Percentiles rank a stretch among this genome's conserved stretches.
These are phyloP conservation scores for Apamea epomidion DNA, from an alignment of 2,888 invertebrate species.

Conservation along the genomic window DNA sequence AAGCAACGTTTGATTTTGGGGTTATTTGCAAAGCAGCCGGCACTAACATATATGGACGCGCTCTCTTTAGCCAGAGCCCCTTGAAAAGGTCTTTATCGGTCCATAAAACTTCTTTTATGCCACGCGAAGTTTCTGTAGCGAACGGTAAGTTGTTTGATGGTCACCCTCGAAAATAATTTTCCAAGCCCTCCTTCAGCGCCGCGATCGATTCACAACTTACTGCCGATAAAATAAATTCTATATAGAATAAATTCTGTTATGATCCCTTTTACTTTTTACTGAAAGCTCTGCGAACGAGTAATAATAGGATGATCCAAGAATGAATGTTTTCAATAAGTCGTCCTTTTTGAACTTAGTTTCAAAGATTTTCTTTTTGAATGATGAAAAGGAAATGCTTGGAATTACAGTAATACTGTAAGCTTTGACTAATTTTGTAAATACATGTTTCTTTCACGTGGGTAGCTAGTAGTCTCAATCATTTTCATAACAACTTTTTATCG, in stretches of 20 bases:
- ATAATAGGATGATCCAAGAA: slow-evolving; percentile 86
- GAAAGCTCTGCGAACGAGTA: slow-evolving; percentile 79
- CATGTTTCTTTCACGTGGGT: slow-evolving; percentile 11
- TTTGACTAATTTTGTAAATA: not conserved
- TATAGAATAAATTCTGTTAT: slow-evolving; percentile 87
- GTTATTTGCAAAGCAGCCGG: slow-evolving; percentile 70
- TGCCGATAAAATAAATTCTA: slow-evolving; percentile 85
- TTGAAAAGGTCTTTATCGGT: slow-evolving; percentile 88
- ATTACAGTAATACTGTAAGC: slow-evolving; percentile 4
- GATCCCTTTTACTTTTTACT: slow-evolving; percentile 86
- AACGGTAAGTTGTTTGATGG: slow-evolving; percentile 87
- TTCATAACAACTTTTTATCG: not conserved
- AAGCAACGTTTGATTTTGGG: slow-evolving; percentile 69
- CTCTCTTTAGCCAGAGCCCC: slow-evolving; percentile 79
- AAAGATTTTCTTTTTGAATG: slow-evolving; percentile 65
- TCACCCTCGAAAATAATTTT: slow-evolving; percentile 88
- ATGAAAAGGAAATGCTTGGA: slow-evolving; percentile 35
- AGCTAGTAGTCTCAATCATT: not conserved
- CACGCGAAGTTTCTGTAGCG: slow-evolving; percentile 84
- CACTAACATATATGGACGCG: slow-evolving; percentile 71
- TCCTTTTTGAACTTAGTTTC: slow-evolving; percentile 76
- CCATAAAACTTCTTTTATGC: slow-evolving; percentile 88
- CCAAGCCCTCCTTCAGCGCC: slow-evolving; percentile 80
- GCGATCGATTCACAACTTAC: slow-evolving; percentile 83
- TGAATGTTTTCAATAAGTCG: slow-evolving; percentile 85